Base-by-base conservation (phyloP, 2,113 vertebrate genomes). In the Hemiscyllium ocellatum region DNA sequence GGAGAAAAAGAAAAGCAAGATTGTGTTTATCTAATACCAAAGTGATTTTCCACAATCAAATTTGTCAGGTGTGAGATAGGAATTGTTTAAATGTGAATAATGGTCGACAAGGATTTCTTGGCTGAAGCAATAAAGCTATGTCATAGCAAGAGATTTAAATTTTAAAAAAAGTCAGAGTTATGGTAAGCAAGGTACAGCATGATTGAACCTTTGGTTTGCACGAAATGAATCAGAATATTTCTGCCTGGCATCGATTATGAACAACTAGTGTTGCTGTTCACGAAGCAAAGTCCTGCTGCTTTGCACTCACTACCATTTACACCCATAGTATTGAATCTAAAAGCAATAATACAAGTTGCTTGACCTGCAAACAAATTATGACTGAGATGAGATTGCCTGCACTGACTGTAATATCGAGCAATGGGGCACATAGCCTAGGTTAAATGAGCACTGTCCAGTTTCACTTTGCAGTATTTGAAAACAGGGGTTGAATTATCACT, bases 41-140 rank as follows among this genome's bases (percentile, higher is more conserved):
- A 76, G 70, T 50, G 94, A 93, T 93, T 76, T 70, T 50, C 94
- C 22, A 72, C 94, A 95, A 95, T 76, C 69, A 95, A 95, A 33
- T 70, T 50, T 72, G 94, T 52, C 68, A 52, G 69, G 52, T 52
- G 47, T 26, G 69, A 72, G 68, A 52, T 29, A 72, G 93, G 94
- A 95, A 95, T 52, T 13, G 94, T 76, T 76, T 95, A 72, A 61
- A 95, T 29, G 42, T 70, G 94, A 95, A 95, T 95, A 72, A 72
- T 95, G 69, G 70, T 52, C 4, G 69, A 95, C 94, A 95, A 52
- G 24, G 68, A 47, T 29, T 93, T 68, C 61, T 72, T 70, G 94
- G 94, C 15, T 47, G 76, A 69, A 47, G 42, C 37, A 94, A 95
- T 72, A 72, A 52, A 33, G 47, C 68, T 33, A 22, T 26, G 26